Evolutionary conservation across 2,113 vertebrate species (phyloP).

Genomic region (Heteronetta atricapilla): DNA sequence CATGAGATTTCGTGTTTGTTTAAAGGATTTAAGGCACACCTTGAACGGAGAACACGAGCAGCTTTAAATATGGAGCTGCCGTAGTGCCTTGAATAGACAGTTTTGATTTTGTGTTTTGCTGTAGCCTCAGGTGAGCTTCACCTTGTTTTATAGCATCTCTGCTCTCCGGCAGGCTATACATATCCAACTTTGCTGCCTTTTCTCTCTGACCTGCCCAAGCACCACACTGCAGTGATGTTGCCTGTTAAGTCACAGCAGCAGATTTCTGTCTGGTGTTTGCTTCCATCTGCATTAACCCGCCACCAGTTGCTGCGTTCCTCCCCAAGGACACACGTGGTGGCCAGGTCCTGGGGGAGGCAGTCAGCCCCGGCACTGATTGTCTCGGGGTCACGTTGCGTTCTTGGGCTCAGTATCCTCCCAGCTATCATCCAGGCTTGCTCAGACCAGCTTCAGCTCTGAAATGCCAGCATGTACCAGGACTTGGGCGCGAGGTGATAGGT

Average conservation of each 20-base stretch:
- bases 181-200: background rate
- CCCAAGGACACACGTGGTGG: background rate
- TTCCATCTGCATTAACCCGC: background rate
- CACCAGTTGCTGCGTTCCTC: background rate
- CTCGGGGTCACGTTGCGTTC: background rate
- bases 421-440: background rate
- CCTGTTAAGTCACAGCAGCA: background rate
- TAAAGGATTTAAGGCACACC: slow-evolving; percentile 15
- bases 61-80: background rate
- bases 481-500: background rate
- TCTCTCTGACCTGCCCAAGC: background rate
- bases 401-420: background rate
- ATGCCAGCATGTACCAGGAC: background rate
- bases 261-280: background rate
- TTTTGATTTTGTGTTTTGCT: background rate
- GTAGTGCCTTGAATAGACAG: background rate
- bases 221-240: background rate
- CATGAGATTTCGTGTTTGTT: slow-evolving; percentile 25
- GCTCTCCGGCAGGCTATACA: background rate
- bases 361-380: background rate
- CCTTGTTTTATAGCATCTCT: background rate
- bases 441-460: background rate
- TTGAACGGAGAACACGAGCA: background rate
- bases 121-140: background rate
- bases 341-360: background rate